Percentiles rank a stretch among this genome's conserved stretches.
Conservation (phyloP, 2,797 vertebrate species). For the Lagocephalus sceleratus region DNA sequence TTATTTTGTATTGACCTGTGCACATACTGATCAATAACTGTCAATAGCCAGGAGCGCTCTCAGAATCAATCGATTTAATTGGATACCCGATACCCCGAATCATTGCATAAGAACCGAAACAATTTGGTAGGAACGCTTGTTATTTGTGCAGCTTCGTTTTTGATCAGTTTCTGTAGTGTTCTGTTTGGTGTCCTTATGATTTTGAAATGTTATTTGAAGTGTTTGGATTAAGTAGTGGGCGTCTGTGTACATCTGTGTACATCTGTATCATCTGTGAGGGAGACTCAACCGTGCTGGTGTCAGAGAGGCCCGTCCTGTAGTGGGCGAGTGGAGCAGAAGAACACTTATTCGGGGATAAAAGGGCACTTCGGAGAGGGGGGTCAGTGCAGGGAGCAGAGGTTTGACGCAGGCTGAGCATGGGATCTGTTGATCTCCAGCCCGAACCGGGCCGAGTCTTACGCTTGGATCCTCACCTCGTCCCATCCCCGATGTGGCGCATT, state of each 20-base stretch:
- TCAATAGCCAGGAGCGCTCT: conserved; percentile 67
- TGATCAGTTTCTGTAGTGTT: conserved; percentile 76
- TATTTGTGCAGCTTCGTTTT: conserved; percentile 72
- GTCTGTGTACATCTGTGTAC: conserved; percentile 55
- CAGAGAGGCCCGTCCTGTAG: conserved; percentile 40
- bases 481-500: conserved; percentile 10
- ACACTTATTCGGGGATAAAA: conserved; percentile 1
- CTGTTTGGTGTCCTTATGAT: conserved; percentile 73
- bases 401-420: conserved; percentile 46
- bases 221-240: conserved; percentile 61
- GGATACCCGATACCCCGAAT: conserved; percentile 58
- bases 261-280: conserved; percentile 62
- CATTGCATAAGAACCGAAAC: conserved; percentile 51
- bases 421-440: conserved; percentile 57
- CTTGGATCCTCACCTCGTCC: conserved; percentile 44
- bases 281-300: conserved; percentile 51
- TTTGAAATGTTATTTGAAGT: conserved; percentile 46
- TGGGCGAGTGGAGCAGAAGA: conserved; percentile 30
- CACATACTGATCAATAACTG: conserved; percentile 79
- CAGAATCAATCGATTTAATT: conserved; percentile 67
- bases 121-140: conserved; percentile 62
- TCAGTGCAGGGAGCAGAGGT: conserved; percentile 9
- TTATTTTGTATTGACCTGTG: conserved; percentile 77
- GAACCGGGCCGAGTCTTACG: conserved; percentile 55
- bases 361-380: no score